Evolutionary conservation across 2,888 invertebrate species (phyloP).

Genomic region (Drosophila anomalata): DNA sequence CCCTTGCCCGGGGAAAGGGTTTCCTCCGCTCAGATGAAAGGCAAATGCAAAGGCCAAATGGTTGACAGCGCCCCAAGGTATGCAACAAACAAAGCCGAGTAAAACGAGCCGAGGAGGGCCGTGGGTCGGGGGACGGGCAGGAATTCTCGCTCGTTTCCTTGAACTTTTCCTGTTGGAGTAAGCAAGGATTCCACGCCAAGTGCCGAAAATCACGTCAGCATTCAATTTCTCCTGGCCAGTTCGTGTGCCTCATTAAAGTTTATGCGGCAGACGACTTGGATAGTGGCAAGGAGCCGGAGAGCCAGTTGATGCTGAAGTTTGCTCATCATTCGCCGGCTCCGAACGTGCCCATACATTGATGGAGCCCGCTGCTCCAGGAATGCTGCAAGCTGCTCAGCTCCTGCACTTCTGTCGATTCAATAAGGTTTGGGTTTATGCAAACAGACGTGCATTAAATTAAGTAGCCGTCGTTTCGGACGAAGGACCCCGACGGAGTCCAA

Average conservation of each 20-base stretch:
- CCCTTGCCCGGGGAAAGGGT: constrained; percentile 32
- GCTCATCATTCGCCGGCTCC: constrained; percentile 72
- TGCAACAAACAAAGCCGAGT: constrained; percentile 54
- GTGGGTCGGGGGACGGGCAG: background rate
- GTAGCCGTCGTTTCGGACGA: constrained; percentile 70
- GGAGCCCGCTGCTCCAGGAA: constrained; percentile 41
- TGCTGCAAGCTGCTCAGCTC: constrained; percentile 24
- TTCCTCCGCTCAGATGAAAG: constrained; percentile 47
- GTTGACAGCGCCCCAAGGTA: constrained; percentile 65
- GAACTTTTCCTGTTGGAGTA: constrained; percentile 24
- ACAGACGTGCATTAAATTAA: constrained; percentile 80
- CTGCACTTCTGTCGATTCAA: constrained; percentile 65
- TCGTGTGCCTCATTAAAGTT: constrained; percentile 78
- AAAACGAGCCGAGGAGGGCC: background rate
- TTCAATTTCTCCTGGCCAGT: constrained; percentile 71
- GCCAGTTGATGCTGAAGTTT: constrained; percentile 76
- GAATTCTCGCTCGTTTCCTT: constrained; percentile 28
- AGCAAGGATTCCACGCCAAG: constrained; percentile 7
- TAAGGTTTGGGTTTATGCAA: constrained; percentile 79
- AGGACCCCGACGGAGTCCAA: constrained; percentile 10
- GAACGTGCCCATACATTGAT: constrained; percentile 81
- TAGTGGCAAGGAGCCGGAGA: constrained; percentile 35
- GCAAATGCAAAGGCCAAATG: constrained; percentile 74
- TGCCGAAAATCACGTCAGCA: constrained; percentile 72
- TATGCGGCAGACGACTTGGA: constrained; percentile 60